phyloP scores from a whole-genome alignment of 2,888 invertebrate species.

The Galerucella nymphaeae region DNA sequence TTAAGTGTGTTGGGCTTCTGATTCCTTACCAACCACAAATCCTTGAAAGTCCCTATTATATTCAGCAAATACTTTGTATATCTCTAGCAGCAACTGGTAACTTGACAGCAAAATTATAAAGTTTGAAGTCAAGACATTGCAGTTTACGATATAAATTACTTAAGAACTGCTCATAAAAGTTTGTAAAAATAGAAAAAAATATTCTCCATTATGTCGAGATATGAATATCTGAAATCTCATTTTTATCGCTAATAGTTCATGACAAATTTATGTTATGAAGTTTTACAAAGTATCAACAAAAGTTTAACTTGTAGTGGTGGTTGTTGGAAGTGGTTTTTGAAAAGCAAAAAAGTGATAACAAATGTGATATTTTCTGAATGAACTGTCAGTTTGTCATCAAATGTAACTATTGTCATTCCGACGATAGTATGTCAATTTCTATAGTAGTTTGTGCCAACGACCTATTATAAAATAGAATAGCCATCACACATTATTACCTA shows the following conservation, averaged over 20 bases:
- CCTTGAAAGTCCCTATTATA: slow-evolving; percentile 3
- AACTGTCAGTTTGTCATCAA: too few species aligned
- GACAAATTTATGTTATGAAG: background rate
- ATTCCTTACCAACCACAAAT: slow-evolving; percentile 34
- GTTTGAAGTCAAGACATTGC: slow-evolving; percentile 22
- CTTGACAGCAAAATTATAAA: slow-evolving; percentile 24
- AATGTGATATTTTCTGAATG: too few species aligned
- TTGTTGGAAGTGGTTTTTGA: too few species aligned
- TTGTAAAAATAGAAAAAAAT: slow-evolving; percentile 4
- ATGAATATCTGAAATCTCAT: slow-evolving; percentile 11
- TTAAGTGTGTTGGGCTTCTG: slow-evolving; percentile 50
- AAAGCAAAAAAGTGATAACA: too few species aligned
- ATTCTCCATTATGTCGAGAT: background rate
- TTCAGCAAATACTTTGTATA: slow-evolving; percentile 13
- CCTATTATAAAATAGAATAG: too few species aligned
- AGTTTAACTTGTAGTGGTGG: too few species aligned
- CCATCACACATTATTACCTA: too few species aligned
- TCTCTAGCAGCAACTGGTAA: slow-evolving; percentile 22
- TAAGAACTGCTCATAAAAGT: slow-evolving; percentile 16
- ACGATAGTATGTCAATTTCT: too few species aligned
- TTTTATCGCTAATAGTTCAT: background rate
- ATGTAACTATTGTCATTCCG: too few species aligned
- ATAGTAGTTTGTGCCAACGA: too few species aligned
- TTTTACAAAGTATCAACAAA: background rate
- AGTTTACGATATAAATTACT: slow-evolving; percentile 18